Evolutionary conservation across 2,888 invertebrate genomes (phyloP), one percentile per base, ranked within the genome.

Genomic region (Lutraria lutraria): DNA sequence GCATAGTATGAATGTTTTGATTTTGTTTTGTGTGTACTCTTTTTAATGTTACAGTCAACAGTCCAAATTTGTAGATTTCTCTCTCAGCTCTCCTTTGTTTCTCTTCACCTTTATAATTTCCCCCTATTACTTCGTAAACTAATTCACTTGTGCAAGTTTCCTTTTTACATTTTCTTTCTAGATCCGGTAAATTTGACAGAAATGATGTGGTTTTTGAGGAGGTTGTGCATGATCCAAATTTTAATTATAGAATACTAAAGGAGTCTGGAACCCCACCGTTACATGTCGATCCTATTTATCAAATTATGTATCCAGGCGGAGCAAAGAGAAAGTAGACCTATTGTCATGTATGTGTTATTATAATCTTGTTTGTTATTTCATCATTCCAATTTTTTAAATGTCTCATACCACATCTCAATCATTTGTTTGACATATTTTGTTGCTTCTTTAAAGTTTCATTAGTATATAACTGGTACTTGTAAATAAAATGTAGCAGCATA

Each of bases 171-270:
- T 43, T 72, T 88, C 81, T 88, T 89, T 91, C 60, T 91, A 91
- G 91, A 91, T 91, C 81, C 91, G 76, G 87, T 84, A 83, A 88
- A 76, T 31, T 84, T 84, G 87, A 72, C 76, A 54, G 34, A 63
- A 92, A 93, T 90, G 94, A 93, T 93, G 94, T 94, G 92, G 93
- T 94, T 94, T 94, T 95, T 93, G 91, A 93, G 92, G 94, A 94
- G 91, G 94, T 95, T 83, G 93, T 94, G 83, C 95, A 95, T 92
- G 95, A 95, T 90, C 94, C 95, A 82, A 95, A 95, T 92, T 94
- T 93, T 94, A 94, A 93, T 89, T 94, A 93, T 93, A 93, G 95
- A 93, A 86, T 94, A 34, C 89, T 90, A 84, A 92, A 91, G 90
- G 93, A 92, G 68, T 84, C 88, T 52, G 93, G 94, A 68, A 83